These are phyloP conservation scores for Cinara cedri DNA, from an alignment of 2,888 invertebrate genomes.

Conservation along the genomic window DNA sequence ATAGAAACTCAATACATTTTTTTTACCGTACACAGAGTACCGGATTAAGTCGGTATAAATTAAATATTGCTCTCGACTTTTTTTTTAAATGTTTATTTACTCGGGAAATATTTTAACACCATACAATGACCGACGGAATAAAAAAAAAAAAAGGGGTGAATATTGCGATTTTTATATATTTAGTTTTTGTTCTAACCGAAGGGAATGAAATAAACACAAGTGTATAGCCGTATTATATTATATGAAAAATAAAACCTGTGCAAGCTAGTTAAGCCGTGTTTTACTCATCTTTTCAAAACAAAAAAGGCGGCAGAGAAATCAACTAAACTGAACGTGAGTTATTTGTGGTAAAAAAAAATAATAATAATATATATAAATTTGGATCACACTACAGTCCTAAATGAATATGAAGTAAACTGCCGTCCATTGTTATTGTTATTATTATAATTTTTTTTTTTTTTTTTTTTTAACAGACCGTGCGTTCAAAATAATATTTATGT, in stretches of 20 bases:
- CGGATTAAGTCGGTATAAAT: too few species aligned
- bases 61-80: too few species aligned
- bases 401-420: neutral
- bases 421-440: neutral
- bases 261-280: slow-evolving; percentile 15
- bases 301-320: neutral
- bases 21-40: too few species aligned
- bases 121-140: neutral
- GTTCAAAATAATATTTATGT: neutral
- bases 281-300: slow-evolving; percentile 27
- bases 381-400: neutral
- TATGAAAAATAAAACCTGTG: neutral
- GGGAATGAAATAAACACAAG: neutral
- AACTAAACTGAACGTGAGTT: neutral
- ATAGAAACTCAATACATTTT: too few species aligned
- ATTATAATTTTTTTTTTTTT: too few species aligned
- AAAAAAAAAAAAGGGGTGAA: neutral
- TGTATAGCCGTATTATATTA: neutral
- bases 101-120: neutral
- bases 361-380: neutral
- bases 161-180: neutral
- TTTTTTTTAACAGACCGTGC: too few species aligned
- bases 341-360: neutral
- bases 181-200: neutral
- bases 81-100: neutral